Evolutionary conservation across 2,797 vertebrate species (phyloP).

Genomic region (Rousettus madagascariensis): DNA sequence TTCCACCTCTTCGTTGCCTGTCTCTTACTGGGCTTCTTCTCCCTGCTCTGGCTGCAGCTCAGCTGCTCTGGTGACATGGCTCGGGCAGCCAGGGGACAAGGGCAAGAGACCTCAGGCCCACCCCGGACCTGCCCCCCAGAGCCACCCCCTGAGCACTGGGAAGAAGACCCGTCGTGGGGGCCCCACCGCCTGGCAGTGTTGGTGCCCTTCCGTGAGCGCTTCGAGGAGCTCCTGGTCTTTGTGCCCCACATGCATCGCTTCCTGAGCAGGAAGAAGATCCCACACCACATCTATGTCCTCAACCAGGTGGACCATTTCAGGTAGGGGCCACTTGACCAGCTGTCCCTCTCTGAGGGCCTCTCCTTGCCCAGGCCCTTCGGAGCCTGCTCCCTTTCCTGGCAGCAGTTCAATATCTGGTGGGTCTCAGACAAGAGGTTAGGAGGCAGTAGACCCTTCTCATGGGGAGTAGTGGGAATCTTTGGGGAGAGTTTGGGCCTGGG

Average conservation of each 20-base stretch:
- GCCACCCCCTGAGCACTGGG: slow-evolving; percentile 64
- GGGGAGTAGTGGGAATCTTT: background rate
- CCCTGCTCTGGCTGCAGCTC: slow-evolving; percentile 96
- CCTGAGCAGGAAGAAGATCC: slow-evolving; percentile 94
- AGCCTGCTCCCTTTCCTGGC: background rate
- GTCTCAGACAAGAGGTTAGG: background rate
- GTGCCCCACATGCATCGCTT: slow-evolving; percentile 96
- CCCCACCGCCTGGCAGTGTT: slow-evolving; percentile 94
- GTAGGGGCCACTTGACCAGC: slow-evolving; percentile 79
- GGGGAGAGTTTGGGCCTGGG: background rate
- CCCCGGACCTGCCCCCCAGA: slow-evolving; percentile 85
- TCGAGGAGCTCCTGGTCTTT: slow-evolving; percentile 95
- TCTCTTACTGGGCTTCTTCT: slow-evolving; percentile 90
- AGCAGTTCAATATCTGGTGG: background rate
- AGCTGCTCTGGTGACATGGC: slow-evolving; percentile 91
- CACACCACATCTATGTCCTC: slow-evolving; percentile 93
- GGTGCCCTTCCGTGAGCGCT: slow-evolving; percentile 96
- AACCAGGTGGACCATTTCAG: slow-evolving; percentile 98
- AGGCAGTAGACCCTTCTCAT: background rate
- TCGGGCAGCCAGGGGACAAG: slow-evolving; percentile 55
- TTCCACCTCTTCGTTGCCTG: slow-evolving; percentile 94
- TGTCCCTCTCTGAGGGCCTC: fast-evolving
- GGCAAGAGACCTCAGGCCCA: slow-evolving; percentile 51
- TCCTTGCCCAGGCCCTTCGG: background rate
- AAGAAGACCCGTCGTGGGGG: slow-evolving; percentile 90